phyloP scores from a whole-genome alignment of 2,888 invertebrate species.

The Scotopteryx bipunctaria region DNA sequence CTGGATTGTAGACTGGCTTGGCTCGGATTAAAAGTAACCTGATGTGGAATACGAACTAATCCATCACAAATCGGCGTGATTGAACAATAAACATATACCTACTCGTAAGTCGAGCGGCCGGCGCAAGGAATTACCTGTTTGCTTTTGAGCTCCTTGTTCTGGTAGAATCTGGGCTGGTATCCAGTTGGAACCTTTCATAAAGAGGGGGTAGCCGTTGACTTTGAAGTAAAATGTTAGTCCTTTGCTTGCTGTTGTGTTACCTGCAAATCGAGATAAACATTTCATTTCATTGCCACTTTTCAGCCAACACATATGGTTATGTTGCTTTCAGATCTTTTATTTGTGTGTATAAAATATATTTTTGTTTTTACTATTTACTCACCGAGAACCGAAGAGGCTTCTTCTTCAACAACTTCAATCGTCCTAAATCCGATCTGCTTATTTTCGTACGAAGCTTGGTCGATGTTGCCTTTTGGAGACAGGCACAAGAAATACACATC shows the following conservation, averaged over 20 bases:
- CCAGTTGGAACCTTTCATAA: constrained; percentile 97
- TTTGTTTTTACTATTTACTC: constrained; percentile 37
- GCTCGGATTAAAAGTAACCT: too few species aligned
- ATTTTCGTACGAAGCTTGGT: constrained; percentile 65
- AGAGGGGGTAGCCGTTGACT: constrained; percentile 93
- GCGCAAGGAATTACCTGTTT: constrained; percentile 66
- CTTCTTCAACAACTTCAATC: constrained; percentile 90
- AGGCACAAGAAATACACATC: constrained; percentile 70
- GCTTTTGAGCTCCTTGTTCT: constrained; percentile 84
- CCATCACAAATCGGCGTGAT: too few species aligned
- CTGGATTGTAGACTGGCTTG: too few species aligned
- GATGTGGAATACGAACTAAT: too few species aligned
- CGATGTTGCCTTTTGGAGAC: constrained; percentile 48
- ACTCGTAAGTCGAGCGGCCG: too few species aligned
- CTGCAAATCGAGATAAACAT: too few species aligned
- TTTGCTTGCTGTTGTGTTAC: constrained; percentile 57
- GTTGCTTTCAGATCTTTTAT: too few species aligned
- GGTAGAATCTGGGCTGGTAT: constrained; percentile 94
- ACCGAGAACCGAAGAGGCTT: constrained; percentile 68
- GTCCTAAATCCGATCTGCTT: constrained; percentile 93
- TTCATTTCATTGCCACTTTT: too few species aligned
- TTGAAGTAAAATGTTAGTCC: constrained; percentile 94
- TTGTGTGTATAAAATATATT: too few species aligned
- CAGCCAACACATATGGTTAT: too few species aligned
- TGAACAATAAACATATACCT: too few species aligned